These are phyloP conservation scores for Acanthiza pusilla DNA, from an alignment of 2,797 vertebrate species.

Conservation along the genomic window DNA sequence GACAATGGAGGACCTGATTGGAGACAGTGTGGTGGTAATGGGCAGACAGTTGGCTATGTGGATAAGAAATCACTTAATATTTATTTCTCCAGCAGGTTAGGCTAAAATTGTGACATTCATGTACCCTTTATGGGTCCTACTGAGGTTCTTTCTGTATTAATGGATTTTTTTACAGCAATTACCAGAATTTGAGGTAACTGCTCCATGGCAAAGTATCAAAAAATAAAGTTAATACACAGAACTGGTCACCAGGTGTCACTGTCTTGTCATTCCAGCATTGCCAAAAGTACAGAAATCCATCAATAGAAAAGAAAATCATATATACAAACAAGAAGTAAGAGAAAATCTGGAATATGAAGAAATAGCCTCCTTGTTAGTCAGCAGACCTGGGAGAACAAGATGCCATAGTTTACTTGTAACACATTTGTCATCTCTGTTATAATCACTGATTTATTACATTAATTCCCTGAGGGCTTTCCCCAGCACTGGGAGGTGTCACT, in stretches of 20 bases:
- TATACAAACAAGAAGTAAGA: not conserved
- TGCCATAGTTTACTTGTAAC: not conserved
- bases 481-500: not conserved
- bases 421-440: not conserved
- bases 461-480: not conserved
- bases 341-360: not conserved
- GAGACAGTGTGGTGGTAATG: not conserved
- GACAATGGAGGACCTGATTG: rapidly evolving
- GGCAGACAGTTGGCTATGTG: not conserved
- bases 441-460: not conserved
- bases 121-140: not conserved
- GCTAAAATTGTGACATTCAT: not conserved
- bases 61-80: not conserved
- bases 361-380: not conserved
- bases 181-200: not conserved
- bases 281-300: not conserved
- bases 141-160: not conserved
- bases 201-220: not conserved
- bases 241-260: constrained; percentile 45
- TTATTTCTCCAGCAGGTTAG: not conserved
- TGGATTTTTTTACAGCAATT: not conserved
- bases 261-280: not conserved
- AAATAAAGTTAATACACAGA: not conserved
- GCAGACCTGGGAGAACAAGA: not conserved
- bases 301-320: not conserved